Evolutionary conservation across 2,888 invertebrate genomes (phyloP).

Genomic region (Leptinotarsa tumamoca): DNA sequence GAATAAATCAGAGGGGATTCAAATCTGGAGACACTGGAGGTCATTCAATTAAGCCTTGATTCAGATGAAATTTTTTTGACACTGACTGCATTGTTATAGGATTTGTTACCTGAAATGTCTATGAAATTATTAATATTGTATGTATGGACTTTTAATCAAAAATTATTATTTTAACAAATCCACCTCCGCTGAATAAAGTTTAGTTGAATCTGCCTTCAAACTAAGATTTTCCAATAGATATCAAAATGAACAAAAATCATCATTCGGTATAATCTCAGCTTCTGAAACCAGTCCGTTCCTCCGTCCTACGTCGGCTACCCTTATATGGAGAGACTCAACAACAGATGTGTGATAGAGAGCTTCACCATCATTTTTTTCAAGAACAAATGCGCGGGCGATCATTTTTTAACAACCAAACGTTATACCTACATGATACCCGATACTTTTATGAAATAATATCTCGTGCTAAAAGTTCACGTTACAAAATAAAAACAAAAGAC

Average conservation of each 20-base stretch:
- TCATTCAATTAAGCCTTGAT: too few relatives aligned
- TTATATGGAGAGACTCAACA: slow-evolving; percentile 1
- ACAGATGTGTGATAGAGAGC: slow-evolving; percentile 20
- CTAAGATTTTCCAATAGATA: too few relatives aligned
- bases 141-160: too few relatives aligned
- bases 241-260: not conserved
- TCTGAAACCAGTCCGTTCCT: slow-evolving; percentile 16
- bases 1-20: too few relatives aligned
- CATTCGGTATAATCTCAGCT: slow-evolving; percentile 1
- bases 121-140: too few relatives aligned
- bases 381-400: slow-evolving; percentile 33
- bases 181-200: too few relatives aligned
- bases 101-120: too few relatives aligned
- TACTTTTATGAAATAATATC: slow-evolving; percentile 40
- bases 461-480: slow-evolving; percentile 39
- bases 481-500: slow-evolving; percentile 39
- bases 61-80: too few relatives aligned
- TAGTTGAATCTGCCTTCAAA: too few relatives aligned
- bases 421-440: slow-evolving; percentile 38
- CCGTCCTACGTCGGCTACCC: not conserved
- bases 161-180: too few relatives aligned
- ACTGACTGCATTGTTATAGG: too few relatives aligned
- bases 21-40: too few relatives aligned
- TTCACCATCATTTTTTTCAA: slow-evolving; percentile 23
- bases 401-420: slow-evolving; percentile 34